phyloP scores from a whole-genome alignment of 1,140 invertebrate genomes.

The Dryas iulia region DNA sequence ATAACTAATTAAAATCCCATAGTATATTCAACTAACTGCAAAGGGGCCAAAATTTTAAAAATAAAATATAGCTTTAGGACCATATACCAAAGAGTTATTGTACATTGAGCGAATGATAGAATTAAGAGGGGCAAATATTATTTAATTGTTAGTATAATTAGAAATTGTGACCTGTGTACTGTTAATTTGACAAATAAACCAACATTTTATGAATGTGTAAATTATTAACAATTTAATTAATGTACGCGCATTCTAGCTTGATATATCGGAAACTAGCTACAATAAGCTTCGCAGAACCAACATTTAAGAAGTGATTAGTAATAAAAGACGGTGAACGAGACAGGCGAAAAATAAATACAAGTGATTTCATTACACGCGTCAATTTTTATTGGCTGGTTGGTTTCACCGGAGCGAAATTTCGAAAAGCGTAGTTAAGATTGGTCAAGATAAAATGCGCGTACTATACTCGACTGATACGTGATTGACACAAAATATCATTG shows the following conservation, averaged over 20 bases:
- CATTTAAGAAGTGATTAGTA: no score
- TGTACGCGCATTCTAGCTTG: no score
- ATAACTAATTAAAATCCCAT: constrained; percentile 21
- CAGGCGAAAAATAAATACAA: no score
- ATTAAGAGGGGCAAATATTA: constrained; percentile 50
- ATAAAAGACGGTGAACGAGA: no score
- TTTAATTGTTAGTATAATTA: constrained; percentile 74
- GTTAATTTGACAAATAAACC: constrained; percentile 70
- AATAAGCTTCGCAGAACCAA: no score
- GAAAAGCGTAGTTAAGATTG: no score
- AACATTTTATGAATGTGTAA: constrained; percentile 42
- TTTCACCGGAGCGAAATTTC: no score
- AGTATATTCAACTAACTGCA: constrained; percentile 33
- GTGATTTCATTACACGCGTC: no score
- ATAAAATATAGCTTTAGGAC: constrained; percentile 72
- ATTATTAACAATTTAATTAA: constrained; percentile 21
- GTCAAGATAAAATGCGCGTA: no score
- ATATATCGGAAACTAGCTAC: no score
- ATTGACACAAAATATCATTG: constrained; percentile 20
- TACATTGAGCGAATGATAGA: constrained; percentile 68
- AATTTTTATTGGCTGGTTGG: no score
- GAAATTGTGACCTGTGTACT: constrained; percentile 68
- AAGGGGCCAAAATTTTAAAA: constrained; percentile 62
- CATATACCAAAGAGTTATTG: constrained; percentile 79
- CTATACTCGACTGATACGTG: constrained; percentile 38